These are phyloP conservation scores for Melinaea menophilus DNA, from an alignment of 2,888 invertebrate species.

Conservation along the genomic window DNA sequence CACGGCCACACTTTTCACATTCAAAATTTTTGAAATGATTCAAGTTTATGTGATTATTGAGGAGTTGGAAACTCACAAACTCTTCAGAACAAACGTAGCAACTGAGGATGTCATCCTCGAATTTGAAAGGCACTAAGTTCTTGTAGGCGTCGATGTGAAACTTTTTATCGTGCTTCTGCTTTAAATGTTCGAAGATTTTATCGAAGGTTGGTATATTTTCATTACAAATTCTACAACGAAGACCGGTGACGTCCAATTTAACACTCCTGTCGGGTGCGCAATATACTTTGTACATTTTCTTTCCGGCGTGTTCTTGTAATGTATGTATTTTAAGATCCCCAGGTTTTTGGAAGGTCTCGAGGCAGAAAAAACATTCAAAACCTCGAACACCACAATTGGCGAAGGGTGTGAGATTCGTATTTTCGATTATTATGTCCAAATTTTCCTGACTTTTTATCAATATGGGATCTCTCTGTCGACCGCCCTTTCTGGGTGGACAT, in stretches of 20 bases:
- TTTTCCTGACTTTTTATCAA: conserved; percentile 39
- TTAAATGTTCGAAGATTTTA: conserved; percentile 39
- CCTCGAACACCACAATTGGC: conserved; percentile 40
- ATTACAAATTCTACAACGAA: conserved; percentile 53
- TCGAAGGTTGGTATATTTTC: conserved; percentile 36
- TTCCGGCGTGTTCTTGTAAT: conserved; percentile 28
- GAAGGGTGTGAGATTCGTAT: conserved; percentile 51
- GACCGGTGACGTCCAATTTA: conserved; percentile 54
- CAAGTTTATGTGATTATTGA: conserved; percentile 44
- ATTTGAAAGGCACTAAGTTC: conserved; percentile 47
- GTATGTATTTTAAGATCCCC: conserved; percentile 46
- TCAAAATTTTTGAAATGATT: conserved; percentile 42
- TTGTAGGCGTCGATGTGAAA: conserved; percentile 43
- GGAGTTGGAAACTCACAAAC: conserved; percentile 40
- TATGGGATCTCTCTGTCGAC: background rate
- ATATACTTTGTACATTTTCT: conserved; percentile 9
- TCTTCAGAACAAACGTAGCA: conserved; percentile 39
- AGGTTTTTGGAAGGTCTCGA: conserved; percentile 35
- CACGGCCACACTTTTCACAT: conserved; percentile 40
- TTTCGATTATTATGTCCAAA: conserved; percentile 45
- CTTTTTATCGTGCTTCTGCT: conserved; percentile 37
- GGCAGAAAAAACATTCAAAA: conserved; percentile 46
- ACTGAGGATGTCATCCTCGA: conserved; percentile 35
- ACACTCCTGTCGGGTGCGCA: conserved; percentile 34
- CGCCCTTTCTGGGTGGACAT: background rate